Evolutionary conservation across 1,140 invertebrate species (phyloP), one percentile per base, ranked within the genome.

Genomic region (Lasioglossum baleicum): DNA sequence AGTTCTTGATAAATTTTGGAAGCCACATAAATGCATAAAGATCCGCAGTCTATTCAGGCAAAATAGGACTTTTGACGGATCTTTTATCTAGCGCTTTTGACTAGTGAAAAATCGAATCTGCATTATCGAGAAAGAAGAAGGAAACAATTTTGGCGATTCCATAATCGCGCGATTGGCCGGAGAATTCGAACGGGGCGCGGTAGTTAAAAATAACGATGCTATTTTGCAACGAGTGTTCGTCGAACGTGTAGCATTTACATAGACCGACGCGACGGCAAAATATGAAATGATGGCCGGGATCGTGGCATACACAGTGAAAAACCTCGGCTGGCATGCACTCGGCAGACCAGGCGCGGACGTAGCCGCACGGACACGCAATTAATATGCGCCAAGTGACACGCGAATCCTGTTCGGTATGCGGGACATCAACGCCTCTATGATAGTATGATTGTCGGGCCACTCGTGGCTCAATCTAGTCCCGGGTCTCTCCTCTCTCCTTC

Each of bases 401-500:
- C 40, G 73, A 40, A 69, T 75, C 53, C 80, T 83, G 73, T 65
- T 91, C 86, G 81, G 87, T 90, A 90, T 91, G 90, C 88, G 89
- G 83, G 88, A 89, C 88, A 89, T 85, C 83, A 87, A 86, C 83
- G 85, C 83, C 84, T 88, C 87, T 87, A 89, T 90, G 90, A 91
- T 87, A 83, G 87, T 83, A 83, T 87, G 90, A 91, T 91, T 90
- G 90, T 89, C 88, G 83, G 82, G 68, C 85, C 76, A 88, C 88
- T 88, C 80, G 68, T 66, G 73, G 78, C 80, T 89, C 86, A 86
- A 89, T 88, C 84, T 84, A 81, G 66, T 48, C 20, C 3, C 13
- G 8, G 22, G 48, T 22, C 67, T 68, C 64, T 53, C 10, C 20
- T 15, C 76, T 13, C 8, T 2, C 0, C 13, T 13, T 0, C 22